Evolutionary conservation across 2,888 invertebrate genomes (phyloP).

Genomic region (Notodonta ziczac): DNA sequence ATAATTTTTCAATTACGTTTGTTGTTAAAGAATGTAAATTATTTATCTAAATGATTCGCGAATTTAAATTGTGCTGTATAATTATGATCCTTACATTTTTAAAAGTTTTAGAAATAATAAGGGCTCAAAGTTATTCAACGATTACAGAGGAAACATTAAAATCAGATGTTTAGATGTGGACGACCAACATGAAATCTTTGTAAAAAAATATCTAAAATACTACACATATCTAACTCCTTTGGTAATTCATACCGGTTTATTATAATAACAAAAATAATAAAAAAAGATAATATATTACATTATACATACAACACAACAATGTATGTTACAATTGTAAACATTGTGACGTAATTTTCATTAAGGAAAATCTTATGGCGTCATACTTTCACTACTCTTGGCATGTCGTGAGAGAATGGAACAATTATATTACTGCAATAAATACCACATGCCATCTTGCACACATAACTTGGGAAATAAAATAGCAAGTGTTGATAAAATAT

Average conservation of each 20-base stretch:
- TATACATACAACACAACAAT: conserved; percentile 63
- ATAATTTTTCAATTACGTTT: conserved; percentile 65
- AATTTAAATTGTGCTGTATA: conserved; percentile 42
- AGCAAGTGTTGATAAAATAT: conserved; percentile 1
- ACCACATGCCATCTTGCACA: too few relatives aligned
- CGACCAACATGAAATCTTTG: conserved; percentile 48
- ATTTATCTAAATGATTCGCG: conserved; percentile 39
- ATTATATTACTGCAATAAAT: not conserved
- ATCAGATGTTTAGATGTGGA: conserved; percentile 28
- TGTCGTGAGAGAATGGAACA: not conserved
- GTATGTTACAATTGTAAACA: conserved; percentile 56
- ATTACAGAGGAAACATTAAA: conserved; percentile 26
- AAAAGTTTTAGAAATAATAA: conserved; percentile 56
- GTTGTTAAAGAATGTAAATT: conserved; percentile 48
- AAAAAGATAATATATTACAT: conserved; percentile 60
- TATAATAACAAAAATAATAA: conserved; percentile 62
- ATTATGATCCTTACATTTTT: conserved; percentile 22
- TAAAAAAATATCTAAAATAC: conserved; percentile 71
- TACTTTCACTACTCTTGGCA: not conserved
- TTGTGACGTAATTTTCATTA: conserved; percentile 47
- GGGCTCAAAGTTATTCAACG: conserved; percentile 31
- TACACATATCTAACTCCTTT: conserved; percentile 81
- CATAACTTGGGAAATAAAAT: not conserved
- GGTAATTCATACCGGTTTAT: conserved; percentile 81
- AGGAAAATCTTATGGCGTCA: conserved; percentile 15